These are phyloP conservation scores for Rhabdornis inornatus DNA, from an alignment of 2,113 vertebrate genomes.

Conservation along the genomic window DNA sequence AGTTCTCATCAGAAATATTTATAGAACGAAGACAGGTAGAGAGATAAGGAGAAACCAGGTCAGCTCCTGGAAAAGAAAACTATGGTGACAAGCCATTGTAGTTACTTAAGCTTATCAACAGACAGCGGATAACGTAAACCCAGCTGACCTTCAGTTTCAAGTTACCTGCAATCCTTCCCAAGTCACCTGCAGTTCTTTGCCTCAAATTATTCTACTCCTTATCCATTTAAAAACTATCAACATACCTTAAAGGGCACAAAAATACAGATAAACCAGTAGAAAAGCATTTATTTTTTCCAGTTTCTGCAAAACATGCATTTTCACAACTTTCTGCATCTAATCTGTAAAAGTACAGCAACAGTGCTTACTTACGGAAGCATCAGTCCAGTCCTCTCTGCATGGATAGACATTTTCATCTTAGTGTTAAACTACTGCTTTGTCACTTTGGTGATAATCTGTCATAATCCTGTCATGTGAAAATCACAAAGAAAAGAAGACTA, in stretches of 20 bases:
- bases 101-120: conserved; percentile 5
- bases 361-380: not conserved
- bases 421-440: not conserved
- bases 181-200: not conserved
- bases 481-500: not conserved
- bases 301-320: not conserved
- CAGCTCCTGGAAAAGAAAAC: not conserved
- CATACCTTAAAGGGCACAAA: not conserved
- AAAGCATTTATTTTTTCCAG: not conserved
- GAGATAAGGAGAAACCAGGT: not conserved
- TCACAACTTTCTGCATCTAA: not conserved
- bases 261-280: not conserved
- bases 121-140: not conserved
- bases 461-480: not conserved
- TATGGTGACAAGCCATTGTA: not conserved
- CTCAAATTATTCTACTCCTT: not conserved
- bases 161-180: not conserved
- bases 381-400: not conserved
- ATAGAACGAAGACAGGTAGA: not conserved
- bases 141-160: conserved; percentile 11
- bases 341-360: not conserved
- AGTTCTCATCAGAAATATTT: not conserved
- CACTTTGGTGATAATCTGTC: not conserved
- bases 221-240: not conserved
- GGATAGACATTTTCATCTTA: not conserved